Evolutionary conservation across 2,888 invertebrate genomes (phyloP).

Genomic region (Rhagium mordax): DNA sequence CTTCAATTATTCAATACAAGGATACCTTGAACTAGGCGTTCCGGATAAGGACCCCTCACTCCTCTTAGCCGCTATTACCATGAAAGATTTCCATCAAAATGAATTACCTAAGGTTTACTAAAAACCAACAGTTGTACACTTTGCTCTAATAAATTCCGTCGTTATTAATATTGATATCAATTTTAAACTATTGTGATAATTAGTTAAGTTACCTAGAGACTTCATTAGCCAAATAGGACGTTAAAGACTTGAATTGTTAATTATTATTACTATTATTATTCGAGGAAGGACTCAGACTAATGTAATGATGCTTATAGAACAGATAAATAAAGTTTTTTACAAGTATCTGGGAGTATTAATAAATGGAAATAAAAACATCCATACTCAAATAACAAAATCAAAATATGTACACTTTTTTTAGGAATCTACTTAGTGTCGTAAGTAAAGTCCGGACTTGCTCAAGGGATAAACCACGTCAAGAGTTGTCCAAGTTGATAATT

Average conservation of each 20-base stretch:
- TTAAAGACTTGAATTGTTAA: conserved; percentile 27
- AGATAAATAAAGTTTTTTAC: background rate
- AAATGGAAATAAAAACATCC: too few species aligned
- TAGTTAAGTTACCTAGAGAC: conserved; percentile 19
- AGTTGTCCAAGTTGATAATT: too few species aligned
- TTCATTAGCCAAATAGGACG: conserved; percentile 11
- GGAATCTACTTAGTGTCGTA: too few species aligned
- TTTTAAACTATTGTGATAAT: conserved; percentile 37
- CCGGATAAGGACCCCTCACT: conserved; percentile 67
- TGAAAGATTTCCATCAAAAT: conserved; percentile 57
- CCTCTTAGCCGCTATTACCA: conserved; percentile 64
- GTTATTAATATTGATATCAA: conserved; percentile 25
- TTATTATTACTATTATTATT: background rate
- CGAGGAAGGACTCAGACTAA: background rate
- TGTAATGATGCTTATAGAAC: conserved; percentile 1
- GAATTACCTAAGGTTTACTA: conserved; percentile 47
- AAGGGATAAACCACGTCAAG: too few species aligned
- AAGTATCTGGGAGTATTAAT: conserved; percentile 1
- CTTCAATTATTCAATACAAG: conserved; percentile 86
- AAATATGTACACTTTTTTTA: too few species aligned
- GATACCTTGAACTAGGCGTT: conserved; percentile 77
- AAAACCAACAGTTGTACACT: background rate
- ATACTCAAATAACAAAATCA: too few species aligned
- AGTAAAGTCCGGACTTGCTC: too few species aligned
- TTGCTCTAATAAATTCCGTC: conserved; percentile 32